These are phyloP conservation scores for Brachystomella parvula DNA, from an alignment of 1,140 invertebrate species.

Conservation along the genomic window DNA sequence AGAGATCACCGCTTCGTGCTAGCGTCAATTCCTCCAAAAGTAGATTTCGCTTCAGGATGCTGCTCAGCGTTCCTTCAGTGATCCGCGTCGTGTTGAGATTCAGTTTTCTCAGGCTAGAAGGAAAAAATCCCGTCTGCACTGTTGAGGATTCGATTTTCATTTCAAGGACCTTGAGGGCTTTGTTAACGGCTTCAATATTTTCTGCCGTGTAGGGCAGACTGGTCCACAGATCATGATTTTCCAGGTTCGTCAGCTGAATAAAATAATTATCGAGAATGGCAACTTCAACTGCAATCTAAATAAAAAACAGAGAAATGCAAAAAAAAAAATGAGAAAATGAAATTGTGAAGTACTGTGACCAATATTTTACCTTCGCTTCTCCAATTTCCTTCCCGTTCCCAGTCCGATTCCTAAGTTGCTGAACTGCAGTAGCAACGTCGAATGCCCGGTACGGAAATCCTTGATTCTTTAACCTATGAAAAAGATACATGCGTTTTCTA, in stretches of 20 bases:
- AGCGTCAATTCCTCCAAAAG: not conserved
- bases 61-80: not conserved
- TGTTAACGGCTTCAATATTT: not conserved
- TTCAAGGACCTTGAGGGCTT: not conserved
- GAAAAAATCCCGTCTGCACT: not conserved
- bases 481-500: no score
- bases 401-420: no score
- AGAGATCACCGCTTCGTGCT: not conserved
- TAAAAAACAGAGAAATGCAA: no score
- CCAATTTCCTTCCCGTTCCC: no score
- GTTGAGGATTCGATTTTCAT: not conserved
- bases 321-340: no score
- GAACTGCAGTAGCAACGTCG: no score
- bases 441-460: no score
- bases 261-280: not conserved
- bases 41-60: not conserved
- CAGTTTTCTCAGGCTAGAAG: not conserved
- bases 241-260: not conserved
- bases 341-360: no score
- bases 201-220: not conserved
- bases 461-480: no score
- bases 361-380: no score
- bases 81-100: not conserved
- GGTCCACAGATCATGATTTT: not conserved
- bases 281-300: not conserved